A percentile compares a stretch with the other conserved stretches of the same genome.
These are phyloP conservation scores for Otolemur crassicaudatus DNA, from an alignment of 2,797 vertebrate genomes.

Conservation along the genomic window DNA sequence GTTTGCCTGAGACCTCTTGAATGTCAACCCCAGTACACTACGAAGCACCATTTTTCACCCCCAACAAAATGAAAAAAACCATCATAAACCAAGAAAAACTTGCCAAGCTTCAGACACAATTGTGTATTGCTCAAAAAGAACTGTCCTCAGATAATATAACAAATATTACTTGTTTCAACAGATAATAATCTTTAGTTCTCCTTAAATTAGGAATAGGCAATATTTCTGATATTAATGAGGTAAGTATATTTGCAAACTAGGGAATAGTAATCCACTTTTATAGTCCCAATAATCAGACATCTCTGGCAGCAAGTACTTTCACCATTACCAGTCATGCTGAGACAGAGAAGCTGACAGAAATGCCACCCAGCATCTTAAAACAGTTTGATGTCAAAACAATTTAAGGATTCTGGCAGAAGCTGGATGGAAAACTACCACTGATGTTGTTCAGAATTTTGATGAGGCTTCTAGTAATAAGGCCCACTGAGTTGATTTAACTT, in stretches of 20 bases:
- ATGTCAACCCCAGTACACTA: background rate
- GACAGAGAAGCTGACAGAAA: constrained; percentile 93
- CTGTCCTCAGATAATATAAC: constrained; percentile 93
- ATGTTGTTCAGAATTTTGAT: constrained; percentile 96
- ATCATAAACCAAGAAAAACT: constrained; percentile 96
- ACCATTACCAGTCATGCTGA: constrained; percentile 87
- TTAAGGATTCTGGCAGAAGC: constrained; percentile 94
- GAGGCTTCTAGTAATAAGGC: constrained; percentile 94
- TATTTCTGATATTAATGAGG: constrained; percentile 94
- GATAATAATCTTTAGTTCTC: constrained; percentile 95
- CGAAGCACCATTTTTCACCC: background rate
- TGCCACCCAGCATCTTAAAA: constrained; percentile 95
- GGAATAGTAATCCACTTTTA: constrained; percentile 95
- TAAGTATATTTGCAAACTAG: constrained; percentile 92
- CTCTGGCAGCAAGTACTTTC: constrained; percentile 94
- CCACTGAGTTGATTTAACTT: constrained; percentile 88
- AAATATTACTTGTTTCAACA: constrained; percentile 93
- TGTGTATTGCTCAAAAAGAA: constrained; percentile 95
- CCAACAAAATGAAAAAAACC: constrained; percentile 93
- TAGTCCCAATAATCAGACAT: constrained; percentile 94
- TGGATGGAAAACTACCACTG: constrained; percentile 66
- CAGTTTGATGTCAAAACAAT: constrained; percentile 94
- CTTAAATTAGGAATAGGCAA: constrained; percentile 93
- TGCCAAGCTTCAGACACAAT: constrained; percentile 93
- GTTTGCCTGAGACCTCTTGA: background rate